phyloP scores from a whole-genome alignment of 2,888 invertebrate genomes.

The Oxystoma pomonae region DNA sequence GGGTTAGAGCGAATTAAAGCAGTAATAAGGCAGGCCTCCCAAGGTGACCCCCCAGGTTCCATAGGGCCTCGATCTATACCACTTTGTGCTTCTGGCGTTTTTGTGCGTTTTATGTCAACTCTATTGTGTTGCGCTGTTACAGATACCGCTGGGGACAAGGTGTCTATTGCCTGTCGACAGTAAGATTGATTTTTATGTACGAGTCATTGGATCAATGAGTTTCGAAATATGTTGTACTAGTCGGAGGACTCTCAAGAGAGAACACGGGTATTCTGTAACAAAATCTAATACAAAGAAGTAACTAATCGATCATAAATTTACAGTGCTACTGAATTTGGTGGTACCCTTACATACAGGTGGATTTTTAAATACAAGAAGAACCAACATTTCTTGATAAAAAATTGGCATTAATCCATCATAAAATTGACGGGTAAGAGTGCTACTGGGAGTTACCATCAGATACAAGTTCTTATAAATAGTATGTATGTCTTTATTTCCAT shows the following conservation, averaged over 20 bases:
- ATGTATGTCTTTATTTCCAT: background rate
- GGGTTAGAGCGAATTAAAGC: background rate
- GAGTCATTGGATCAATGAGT: background rate
- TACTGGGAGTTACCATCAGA: background rate
- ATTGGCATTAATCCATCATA: background rate
- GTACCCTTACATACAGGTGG: background rate
- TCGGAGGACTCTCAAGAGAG: too few relatives aligned
- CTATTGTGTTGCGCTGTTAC: background rate
- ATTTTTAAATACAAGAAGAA: background rate
- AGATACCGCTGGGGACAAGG: background rate
- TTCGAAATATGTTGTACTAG: background rate
- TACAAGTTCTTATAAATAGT: background rate
- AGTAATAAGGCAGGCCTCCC: slow-evolving; percentile 15
- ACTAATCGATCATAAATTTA: background rate
- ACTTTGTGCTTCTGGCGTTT: background rate
- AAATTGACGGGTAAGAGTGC: background rate
- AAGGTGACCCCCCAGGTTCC: slow-evolving; percentile 20
- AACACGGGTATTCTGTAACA: background rate
- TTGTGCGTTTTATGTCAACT: background rate
- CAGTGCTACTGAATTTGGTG: background rate
- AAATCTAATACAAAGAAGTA: background rate
- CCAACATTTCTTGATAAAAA: background rate
- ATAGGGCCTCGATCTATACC: slow-evolving; percentile 9
- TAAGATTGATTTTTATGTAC: background rate
- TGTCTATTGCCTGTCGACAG: background rate